phyloP scores from a whole-genome alignment of 2,797 vertebrate genomes.

The Falco columbarius region DNA sequence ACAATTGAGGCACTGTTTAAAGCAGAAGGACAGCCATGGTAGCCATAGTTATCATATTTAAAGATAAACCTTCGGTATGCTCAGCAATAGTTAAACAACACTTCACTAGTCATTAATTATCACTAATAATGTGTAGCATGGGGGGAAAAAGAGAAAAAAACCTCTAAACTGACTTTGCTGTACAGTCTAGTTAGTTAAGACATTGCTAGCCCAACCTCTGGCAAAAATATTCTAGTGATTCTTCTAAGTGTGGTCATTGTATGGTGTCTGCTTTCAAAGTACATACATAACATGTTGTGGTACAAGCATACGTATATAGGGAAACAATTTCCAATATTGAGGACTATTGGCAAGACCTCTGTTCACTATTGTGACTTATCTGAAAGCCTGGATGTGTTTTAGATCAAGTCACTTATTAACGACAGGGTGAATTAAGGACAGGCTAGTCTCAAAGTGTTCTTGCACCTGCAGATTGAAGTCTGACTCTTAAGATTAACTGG shows the following conservation, averaged over 20 bases:
- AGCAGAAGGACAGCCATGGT: not conserved
- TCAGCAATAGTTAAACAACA: not conserved
- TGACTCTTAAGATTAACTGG: conserved; percentile 15
- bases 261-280: not conserved
- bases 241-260: not conserved
- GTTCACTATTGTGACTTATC: not conserved
- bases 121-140: not conserved
- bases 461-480: conserved; percentile 12
- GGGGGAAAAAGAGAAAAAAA: not conserved
- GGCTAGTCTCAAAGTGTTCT: not conserved
- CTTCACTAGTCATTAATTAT: not conserved
- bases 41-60: not conserved
- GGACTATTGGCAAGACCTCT: not conserved
- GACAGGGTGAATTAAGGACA: conserved; percentile 15
- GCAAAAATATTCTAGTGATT: not conserved
- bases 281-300: not conserved
- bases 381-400: not conserved
- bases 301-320: fast-evolving
- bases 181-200: not conserved
- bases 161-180: not conserved
- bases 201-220: not conserved
- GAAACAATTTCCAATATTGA: not conserved
- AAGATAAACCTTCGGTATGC: not conserved
- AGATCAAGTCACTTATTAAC: not conserved
- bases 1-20: not conserved